A percentile compares a stretch with the other conserved stretches of the same genome.
phyloP scores from a whole-genome alignment of 2,113 vertebrate genomes.

The Progne subis region DNA sequence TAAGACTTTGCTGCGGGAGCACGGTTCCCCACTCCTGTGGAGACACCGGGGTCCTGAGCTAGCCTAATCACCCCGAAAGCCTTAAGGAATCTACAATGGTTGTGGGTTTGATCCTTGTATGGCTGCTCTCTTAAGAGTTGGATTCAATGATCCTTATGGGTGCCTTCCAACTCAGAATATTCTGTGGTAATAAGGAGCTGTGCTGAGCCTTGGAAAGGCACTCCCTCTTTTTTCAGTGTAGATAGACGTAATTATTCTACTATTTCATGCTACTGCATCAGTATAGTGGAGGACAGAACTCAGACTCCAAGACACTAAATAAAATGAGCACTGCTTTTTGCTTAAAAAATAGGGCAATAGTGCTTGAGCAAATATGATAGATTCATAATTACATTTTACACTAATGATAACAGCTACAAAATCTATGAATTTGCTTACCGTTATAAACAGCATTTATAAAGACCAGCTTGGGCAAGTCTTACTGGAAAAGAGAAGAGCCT shows the following conservation, averaged over 20 bases:
- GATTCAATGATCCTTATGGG: neutral
- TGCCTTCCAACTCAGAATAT: neutral
- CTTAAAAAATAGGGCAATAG: neutral
- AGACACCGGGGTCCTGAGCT: no score
- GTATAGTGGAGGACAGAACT: neutral
- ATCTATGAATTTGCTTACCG: neutral
- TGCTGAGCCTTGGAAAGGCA: neutral
- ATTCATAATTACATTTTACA: neutral
- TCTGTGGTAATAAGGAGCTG: neutral
- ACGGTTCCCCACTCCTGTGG: no score
- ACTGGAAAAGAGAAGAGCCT: neutral
- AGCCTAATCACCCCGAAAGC: no score
- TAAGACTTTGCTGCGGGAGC: no score
- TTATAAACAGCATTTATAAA: neutral
- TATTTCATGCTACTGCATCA: neutral
- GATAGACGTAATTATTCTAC: neutral
- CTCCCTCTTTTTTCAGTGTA: accelerated
- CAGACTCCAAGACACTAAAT: neutral
- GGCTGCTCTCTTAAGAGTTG: neutral
- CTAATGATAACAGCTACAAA: neutral
- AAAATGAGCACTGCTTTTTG: neutral
- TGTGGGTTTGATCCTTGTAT: neutral
- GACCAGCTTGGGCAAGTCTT: neutral
- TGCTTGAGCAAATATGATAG: neutral
- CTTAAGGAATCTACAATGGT: no score